Percentiles rank a stretch among this genome's conserved stretches.
These are phyloP conservation scores for Apamea epomidion DNA, from an alignment of 2,888 invertebrate species.

Conservation along the genomic window DNA sequence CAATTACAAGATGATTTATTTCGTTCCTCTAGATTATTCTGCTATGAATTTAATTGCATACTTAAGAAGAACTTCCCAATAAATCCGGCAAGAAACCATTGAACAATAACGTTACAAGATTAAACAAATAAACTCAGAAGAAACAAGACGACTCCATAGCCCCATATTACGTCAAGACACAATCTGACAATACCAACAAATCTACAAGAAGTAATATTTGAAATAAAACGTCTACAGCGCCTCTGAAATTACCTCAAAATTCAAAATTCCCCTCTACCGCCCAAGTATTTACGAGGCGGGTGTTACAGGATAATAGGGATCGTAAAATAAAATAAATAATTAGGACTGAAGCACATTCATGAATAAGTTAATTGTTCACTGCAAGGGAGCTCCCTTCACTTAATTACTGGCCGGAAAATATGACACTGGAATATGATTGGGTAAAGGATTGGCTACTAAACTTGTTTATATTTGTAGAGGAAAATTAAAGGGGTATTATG, in stretches of 20 bases:
- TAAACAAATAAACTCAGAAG: slow-evolving; percentile 55
- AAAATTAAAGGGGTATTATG: slow-evolving; percentile 18
- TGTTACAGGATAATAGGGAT: slow-evolving; percentile 85
- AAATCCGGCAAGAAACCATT: slow-evolving; percentile 19
- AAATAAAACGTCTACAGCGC: slow-evolving; percentile 69
- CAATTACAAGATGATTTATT: background rate
- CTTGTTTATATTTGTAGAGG: slow-evolving; percentile 55
- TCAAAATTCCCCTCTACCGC: slow-evolving; percentile 77
- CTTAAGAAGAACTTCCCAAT: slow-evolving; percentile 40
- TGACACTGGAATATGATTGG: slow-evolving; percentile 74
- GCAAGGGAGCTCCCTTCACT: slow-evolving; percentile 75
- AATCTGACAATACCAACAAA: slow-evolving; percentile 51
- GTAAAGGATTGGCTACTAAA: slow-evolving; percentile 66
- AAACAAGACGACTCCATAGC: slow-evolving; percentile 25
- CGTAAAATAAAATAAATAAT: slow-evolving; percentile 90
- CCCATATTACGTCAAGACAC: slow-evolving; percentile 47
- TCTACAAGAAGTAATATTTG: slow-evolving; percentile 68
- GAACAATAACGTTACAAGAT: slow-evolving; percentile 42
- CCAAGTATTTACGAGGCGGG: slow-evolving; percentile 85
- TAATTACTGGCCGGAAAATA: slow-evolving; percentile 81
- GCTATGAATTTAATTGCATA: slow-evolving; percentile 19
- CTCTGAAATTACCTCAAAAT: slow-evolving; percentile 74
- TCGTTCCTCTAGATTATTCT: slow-evolving; percentile 18
- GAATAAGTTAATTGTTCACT: slow-evolving; percentile 87
- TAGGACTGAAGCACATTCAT: slow-evolving; percentile 84